Conservation (phyloP, 2,113 vertebrate species). For the Hydrochoerus hydrochaeris region DNA sequence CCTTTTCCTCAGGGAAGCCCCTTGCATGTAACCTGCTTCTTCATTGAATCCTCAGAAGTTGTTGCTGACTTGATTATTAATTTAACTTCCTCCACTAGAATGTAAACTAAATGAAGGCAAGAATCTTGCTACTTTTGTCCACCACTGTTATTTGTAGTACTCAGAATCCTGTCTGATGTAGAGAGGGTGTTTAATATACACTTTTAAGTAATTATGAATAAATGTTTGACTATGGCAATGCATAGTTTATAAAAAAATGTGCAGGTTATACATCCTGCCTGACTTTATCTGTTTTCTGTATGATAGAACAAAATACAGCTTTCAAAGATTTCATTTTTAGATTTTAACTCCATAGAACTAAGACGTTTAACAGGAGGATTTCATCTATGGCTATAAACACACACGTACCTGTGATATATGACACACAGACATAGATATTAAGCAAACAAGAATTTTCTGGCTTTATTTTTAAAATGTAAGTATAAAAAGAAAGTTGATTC, state of each 20-base stretch:
- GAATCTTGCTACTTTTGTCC: background rate
- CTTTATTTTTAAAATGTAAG: constrained; percentile 26
- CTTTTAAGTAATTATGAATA: constrained; percentile 42
- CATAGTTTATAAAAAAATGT: background rate
- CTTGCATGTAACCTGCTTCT: background rate
- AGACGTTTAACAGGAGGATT: constrained; percentile 22
- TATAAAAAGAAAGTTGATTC: background rate
- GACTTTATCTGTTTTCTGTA: background rate
- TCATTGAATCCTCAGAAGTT: background rate
- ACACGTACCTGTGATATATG: background rate
- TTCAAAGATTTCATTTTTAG: constrained; percentile 12
- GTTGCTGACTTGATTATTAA: background rate
- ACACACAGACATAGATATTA: background rate
- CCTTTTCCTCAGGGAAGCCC: background rate
- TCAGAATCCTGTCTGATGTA: background rate
- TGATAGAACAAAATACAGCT: constrained; percentile 15
- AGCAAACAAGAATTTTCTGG: background rate
- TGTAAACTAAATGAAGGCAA: background rate
- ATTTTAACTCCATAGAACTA: constrained; percentile 32
- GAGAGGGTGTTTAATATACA: background rate
- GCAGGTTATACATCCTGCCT: background rate
- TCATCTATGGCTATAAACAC: background rate
- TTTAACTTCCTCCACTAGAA: background rate
- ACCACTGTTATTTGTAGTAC: background rate
- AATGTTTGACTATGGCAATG: background rate